Evolutionary conservation across 1,140 invertebrate genomes (phyloP), one percentile per base, ranked within the genome.

Genomic region (Heterodera carotae): DNA sequence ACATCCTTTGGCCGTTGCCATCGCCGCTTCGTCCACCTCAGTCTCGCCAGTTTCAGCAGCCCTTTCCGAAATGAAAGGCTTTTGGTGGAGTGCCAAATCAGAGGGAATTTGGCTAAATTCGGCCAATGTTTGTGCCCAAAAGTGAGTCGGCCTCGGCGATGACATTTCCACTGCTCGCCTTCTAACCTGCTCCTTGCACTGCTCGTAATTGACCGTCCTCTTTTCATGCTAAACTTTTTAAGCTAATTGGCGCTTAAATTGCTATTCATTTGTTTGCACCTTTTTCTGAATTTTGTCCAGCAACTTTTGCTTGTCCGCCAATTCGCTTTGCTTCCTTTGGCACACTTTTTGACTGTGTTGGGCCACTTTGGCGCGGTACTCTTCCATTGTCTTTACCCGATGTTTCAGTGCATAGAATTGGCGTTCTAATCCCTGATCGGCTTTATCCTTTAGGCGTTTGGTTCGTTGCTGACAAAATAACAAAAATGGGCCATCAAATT

Each of bases 241-340:
- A 69, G 3, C 67, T 29, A 2, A 79, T 15, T 70, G 68, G 48
- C 8, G 8, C 7, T 39, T 69, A 31, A 59, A 12, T 76, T 39
- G 22, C 0, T 43, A 1, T 25, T 39, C 39, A 70, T 18, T 25
- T 60, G 79, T 31, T 76, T 33, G 15, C 18, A 71, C 75, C 59
- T 78, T 78, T 43, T 72, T 12, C 60, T 78, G 77, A 22, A 78
- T 78, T 80, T 80, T 78, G 77, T 36, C 53, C 59, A 77, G 6
- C 36, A 78, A 73, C 18, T 27, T 64, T 25, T 80, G 36, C 43
- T 62, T 48, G 18, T 80, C 77, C 36, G 56, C 29, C 77, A 66
- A 29, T 25, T 78, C 77, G 15, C 43, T 43, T 29, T 73, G 60
- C 43, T 60, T 67, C 25, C 59, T 43, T n/a, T 67, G 73, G 34